Percentiles rank a stretch among this genome's conserved stretches.
These are phyloP conservation scores for Calliphora vicina DNA, from an alignment of 1,140 invertebrate species.

Conservation along the genomic window DNA sequence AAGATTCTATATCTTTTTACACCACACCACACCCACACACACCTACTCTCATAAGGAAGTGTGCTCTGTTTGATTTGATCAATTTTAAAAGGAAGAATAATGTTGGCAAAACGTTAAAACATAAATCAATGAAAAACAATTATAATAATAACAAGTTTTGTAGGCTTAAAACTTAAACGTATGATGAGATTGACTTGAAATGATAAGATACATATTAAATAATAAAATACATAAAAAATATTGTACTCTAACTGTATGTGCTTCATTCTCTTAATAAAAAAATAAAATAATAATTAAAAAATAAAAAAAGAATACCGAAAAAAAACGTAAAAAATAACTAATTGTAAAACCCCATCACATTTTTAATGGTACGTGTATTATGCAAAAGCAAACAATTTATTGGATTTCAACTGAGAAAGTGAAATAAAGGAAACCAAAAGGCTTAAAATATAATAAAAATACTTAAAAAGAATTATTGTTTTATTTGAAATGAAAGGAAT, in stretches of 20 bases:
- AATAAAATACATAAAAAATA: slow-evolving; percentile 8
- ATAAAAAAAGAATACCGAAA: not conserved
- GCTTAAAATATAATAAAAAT: not conserved
- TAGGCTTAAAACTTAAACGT: not conserved
- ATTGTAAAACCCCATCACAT: slow-evolving; percentile 11
- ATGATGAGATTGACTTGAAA: not conserved
- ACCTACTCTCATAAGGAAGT: not conserved
- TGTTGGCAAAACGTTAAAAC: not conserved
- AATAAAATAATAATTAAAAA: not conserved
- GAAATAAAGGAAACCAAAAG: slow-evolving; percentile 10
- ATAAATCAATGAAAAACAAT: not conserved
- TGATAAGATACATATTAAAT: not conserved
- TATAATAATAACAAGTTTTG: not conserved
- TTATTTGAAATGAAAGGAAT: not conserved
- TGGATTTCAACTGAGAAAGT: slow-evolving; percentile 16
- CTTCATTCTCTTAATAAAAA: slow-evolving; percentile 31
- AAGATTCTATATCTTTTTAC: not conserved
- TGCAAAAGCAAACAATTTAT: slow-evolving; percentile 13
- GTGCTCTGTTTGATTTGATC: not conserved
- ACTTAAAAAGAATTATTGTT: not conserved
- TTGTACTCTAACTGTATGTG: slow-evolving; percentile 32
- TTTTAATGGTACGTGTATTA: slow-evolving; percentile 16
- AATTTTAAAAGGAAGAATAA: not conserved
- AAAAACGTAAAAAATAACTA: slow-evolving; percentile 12
- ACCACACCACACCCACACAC: not conserved